A percentile compares a stretch with the other conserved stretches of the same genome.
Evolutionary conservation across 2,113 vertebrate genomes (phyloP).

Genomic region (Melanocharis versteri): DNA sequence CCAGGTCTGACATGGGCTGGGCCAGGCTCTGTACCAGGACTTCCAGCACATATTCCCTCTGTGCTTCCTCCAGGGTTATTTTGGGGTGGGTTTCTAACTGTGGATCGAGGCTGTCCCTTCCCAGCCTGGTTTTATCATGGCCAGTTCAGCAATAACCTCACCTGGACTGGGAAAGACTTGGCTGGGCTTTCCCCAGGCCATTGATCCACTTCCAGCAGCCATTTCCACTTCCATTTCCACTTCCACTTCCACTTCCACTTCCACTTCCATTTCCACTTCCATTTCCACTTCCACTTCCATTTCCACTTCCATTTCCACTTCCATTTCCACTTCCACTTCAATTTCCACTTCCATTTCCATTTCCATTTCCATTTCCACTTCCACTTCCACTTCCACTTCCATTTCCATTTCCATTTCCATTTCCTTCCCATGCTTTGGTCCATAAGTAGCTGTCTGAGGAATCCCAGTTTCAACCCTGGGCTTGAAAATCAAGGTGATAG

Average conservation of each 20-base stretch:
- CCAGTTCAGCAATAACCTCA: background rate
- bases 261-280: background rate
- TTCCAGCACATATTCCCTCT: background rate
- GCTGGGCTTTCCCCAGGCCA: background rate
- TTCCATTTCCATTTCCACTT: background rate
- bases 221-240: background rate
- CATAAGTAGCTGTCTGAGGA: background rate
- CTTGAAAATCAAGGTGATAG: background rate
- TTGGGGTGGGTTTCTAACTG: background rate
- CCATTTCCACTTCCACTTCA: background rate
- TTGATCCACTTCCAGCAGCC: background rate
- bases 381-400: background rate
- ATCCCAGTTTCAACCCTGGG: background rate
- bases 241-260: background rate
- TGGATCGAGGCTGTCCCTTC: fast-evolving
- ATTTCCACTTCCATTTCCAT: background rate
- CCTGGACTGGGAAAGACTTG: background rate
- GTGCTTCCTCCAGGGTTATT: background rate
- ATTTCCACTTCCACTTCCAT: background rate
- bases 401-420: background rate
- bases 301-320: background rate
- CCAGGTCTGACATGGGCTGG: background rate
- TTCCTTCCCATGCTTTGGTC: background rate
- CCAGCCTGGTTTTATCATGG: background rate
- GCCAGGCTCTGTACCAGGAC: background rate